Evolutionary conservation across 2,113 vertebrate genomes (phyloP).

Genomic region (Pelusios castaneus): DNA sequence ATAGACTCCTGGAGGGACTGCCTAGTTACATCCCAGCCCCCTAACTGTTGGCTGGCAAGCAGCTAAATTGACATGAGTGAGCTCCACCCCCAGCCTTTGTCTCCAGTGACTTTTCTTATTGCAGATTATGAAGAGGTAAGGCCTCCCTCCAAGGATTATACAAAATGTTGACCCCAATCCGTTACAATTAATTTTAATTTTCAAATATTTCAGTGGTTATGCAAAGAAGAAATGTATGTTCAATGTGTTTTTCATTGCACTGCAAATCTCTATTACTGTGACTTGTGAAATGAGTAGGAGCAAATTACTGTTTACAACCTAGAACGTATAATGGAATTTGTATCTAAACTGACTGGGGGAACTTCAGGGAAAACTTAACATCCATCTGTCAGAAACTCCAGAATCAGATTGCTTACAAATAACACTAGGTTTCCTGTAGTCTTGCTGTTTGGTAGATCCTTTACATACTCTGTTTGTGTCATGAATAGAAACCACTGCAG

Average conservation of each 20-base stretch:
- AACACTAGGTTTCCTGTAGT: conserved; percentile 7
- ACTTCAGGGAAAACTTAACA: conserved; percentile 22
- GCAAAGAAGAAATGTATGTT: conserved; percentile 4
- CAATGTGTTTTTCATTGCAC: background rate
- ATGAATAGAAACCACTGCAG: background rate
- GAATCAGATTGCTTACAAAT: conserved; percentile 48
- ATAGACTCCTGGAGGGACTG: too few relatives aligned
- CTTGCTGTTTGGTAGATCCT: background rate
- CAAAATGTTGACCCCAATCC: too few relatives aligned
- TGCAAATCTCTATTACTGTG: conserved; percentile 37
- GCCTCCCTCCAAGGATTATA: too few relatives aligned
- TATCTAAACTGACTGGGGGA: conserved; percentile 27
- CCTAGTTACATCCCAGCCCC: too few relatives aligned
- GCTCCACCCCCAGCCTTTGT: too few relatives aligned
- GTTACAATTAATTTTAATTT: background rate
- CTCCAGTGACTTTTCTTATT: too few relatives aligned
- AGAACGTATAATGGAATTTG: conserved; percentile 34
- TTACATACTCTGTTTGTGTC: background rate
- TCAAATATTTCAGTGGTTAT: conserved; percentile 9
- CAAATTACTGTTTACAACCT: conserved; percentile 52
- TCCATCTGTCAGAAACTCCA: conserved; percentile 44
- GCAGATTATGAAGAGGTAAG: background rate
- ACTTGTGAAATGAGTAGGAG: conserved; percentile 57
- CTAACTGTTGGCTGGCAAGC: too few relatives aligned
- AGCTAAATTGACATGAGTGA: too few relatives aligned